A percentile compares a stretch with the other conserved stretches of the same genome.
Evolutionary conservation across 2,888 invertebrate genomes (phyloP).

Genomic region (Coronaproctus castanopsis): DNA sequence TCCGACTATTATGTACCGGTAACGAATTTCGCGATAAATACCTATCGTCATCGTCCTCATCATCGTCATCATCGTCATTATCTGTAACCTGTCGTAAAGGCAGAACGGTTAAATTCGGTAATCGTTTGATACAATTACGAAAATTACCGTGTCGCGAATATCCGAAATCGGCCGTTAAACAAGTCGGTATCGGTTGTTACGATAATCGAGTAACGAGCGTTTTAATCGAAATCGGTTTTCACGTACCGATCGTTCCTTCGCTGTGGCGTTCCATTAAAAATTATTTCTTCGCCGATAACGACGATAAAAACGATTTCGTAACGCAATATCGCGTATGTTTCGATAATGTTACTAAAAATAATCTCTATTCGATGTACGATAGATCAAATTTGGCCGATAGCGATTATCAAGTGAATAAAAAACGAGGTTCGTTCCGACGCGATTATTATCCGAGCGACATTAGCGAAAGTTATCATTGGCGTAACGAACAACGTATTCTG

Average conservation of each 20-base stretch:
- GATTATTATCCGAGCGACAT: neutral
- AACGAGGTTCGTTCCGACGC: neutral
- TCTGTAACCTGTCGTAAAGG: neutral
- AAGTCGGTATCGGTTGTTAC: neutral
- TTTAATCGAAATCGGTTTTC: neutral
- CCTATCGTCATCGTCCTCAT: neutral
- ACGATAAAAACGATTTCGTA: neutral
- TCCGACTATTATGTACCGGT: neutral
- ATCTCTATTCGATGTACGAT: conserved; percentile 1
- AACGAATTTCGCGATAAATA: neutral
- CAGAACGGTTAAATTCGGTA: neutral
- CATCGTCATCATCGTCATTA: neutral
- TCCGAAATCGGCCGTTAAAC: neutral
- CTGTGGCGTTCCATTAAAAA: neutral
- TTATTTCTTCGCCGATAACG: neutral
- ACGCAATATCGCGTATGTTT: conserved; percentile 1
- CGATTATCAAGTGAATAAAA: neutral
- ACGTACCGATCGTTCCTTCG: neutral
- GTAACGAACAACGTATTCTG: conserved; percentile 17
- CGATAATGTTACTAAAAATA: neutral
- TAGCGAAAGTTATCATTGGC: neutral
- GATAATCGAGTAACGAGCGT: neutral
- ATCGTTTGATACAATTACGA: neutral
- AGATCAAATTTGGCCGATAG: neutral
- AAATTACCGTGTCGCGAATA: neutral